phyloP scores from a whole-genome alignment of 2,797 vertebrate species.

The Catostomus latipinnis region DNA sequence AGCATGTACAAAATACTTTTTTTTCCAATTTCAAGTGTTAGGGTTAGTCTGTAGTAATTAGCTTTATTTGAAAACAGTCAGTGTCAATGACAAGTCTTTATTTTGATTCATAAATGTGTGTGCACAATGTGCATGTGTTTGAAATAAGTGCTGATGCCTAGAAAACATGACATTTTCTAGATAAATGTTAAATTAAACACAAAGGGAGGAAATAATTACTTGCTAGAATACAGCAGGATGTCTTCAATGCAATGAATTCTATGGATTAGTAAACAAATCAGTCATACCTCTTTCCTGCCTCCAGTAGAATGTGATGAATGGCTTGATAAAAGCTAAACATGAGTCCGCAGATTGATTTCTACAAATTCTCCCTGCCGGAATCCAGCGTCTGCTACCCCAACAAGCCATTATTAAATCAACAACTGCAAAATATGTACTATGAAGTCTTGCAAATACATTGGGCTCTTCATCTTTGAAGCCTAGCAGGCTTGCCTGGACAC shows the following conservation, averaged over 20 bases:
- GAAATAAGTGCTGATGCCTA: not conserved
- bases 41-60: constrained; percentile 11
- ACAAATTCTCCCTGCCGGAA: constrained; percentile 53
- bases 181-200: constrained; percentile 58
- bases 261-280: constrained; percentile 64
- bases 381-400: constrained; percentile 51
- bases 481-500: constrained; percentile 41
- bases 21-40: not conserved
- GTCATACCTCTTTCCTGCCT: constrained; percentile 62
- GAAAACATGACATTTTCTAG: constrained; percentile 27
- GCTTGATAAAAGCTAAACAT: constrained; percentile 67
- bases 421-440: constrained; percentile 47
- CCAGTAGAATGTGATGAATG: constrained; percentile 64
- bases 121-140: not conserved
- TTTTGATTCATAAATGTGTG: not conserved
- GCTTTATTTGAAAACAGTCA: constrained; percentile 22
- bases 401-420: constrained; percentile 66
- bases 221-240: constrained; percentile 47
- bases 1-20: not conserved
- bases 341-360: constrained; percentile 70
- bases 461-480: constrained; percentile 63
- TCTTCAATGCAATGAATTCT: constrained; percentile 65
- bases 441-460: constrained; percentile 56
- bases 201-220: constrained; percentile 51
- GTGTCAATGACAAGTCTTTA: not conserved